A percentile compares a stretch with the other conserved stretches of the same genome.
Evolutionary conservation across 1,140 invertebrate species (phyloP).

Genomic region (Charaxes varanes): DNA sequence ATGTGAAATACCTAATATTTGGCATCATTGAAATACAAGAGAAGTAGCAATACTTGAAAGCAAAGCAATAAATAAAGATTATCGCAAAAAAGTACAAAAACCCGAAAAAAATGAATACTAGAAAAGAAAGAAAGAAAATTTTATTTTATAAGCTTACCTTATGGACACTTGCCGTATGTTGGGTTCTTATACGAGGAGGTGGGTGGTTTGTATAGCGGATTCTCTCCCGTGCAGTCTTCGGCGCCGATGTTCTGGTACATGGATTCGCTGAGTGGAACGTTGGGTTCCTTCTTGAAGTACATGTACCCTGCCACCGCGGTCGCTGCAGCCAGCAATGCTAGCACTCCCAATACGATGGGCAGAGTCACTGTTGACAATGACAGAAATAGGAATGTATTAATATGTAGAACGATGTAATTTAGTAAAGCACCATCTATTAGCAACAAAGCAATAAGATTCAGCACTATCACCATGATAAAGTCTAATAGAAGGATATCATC

Average conservation of each 20-base stretch:
- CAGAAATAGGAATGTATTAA: background rate
- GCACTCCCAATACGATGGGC: conserved; percentile 73
- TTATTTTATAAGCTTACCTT: conserved; percentile 36
- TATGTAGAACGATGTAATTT: background rate
- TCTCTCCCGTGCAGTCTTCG: conserved; percentile 77
- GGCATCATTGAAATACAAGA: no score
- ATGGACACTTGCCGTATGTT: conserved; percentile 57
- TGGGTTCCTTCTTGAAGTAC: conserved; percentile 84
- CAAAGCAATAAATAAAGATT: no score
- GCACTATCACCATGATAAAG: no score
- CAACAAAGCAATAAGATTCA: background rate
- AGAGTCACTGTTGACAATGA: conserved; percentile 30
- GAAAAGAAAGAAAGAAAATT: no score
- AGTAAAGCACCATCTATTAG: background rate
- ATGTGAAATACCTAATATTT: no score
- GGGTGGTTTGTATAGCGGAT: conserved; percentile 63
- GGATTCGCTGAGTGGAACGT: conserved; percentile 87
- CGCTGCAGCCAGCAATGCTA: conserved; percentile 90
- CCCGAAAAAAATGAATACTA: no score
- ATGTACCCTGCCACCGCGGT: conserved; percentile 85
- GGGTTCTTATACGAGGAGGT: conserved; percentile 67
- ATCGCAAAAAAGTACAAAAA: no score
- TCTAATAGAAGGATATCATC: no score
- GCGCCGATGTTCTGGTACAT: conserved; percentile 91
- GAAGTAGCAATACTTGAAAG: no score